Evolutionary conservation across 2,113 vertebrate species (phyloP).

Genomic region (Microtus richardsoni): DNA sequence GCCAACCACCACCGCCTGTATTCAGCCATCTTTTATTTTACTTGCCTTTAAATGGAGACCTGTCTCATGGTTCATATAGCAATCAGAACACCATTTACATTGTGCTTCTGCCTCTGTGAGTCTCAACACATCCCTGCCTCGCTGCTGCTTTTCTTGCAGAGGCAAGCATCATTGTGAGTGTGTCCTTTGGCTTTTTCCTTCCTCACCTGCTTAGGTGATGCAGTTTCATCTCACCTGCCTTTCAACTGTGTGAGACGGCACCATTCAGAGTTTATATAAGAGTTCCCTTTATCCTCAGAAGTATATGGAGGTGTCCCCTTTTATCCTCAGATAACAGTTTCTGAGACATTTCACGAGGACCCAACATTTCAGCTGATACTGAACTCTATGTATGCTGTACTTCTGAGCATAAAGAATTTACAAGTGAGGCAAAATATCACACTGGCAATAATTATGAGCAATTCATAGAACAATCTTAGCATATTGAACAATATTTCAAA

Average conservation of each 20-base stretch:
- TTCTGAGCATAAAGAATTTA: not conserved
- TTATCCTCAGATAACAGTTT: not conserved
- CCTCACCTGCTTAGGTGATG: not conserved
- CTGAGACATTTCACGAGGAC: too few relatives aligned
- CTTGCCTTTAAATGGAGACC: not conserved
- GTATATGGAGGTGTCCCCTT: too few relatives aligned
- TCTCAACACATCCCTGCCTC: not conserved
- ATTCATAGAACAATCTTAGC: not conserved
- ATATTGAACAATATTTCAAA: not conserved
- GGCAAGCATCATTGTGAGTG: not conserved
- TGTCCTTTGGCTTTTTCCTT: not conserved
- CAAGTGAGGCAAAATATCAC: not conserved
- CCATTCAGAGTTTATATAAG: not conserved
- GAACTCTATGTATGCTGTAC: not conserved
- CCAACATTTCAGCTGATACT: not conserved
- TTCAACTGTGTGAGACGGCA: slow-evolving; percentile 12
- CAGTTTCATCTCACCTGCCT: slow-evolving; percentile 24
- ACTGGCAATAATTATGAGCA: not conserved
- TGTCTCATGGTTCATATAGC: not conserved
- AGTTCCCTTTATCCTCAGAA: not conserved
- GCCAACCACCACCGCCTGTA: not conserved
- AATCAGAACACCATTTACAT: not conserved
- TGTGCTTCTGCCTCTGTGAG: not conserved
- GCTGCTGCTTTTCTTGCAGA: not conserved
- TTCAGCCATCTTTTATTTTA: not conserved